Evolutionary conservation across 2,888 invertebrate genomes (phyloP).

Genomic region (Phengaris arion): DNA sequence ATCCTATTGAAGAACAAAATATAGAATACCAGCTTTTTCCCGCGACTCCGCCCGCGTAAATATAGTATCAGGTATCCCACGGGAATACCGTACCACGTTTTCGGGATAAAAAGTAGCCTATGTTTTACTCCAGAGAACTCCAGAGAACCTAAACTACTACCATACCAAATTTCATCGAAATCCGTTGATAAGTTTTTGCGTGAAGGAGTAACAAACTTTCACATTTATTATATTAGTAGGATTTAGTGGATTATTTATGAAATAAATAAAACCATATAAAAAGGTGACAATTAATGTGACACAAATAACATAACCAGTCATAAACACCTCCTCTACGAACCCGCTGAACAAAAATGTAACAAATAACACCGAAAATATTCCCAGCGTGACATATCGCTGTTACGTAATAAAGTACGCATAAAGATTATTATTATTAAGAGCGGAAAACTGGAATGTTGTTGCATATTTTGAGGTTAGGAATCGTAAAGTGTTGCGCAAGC

Average conservation of each 20-base stretch:
- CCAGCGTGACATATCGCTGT: not conserved
- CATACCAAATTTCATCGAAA: too few species aligned
- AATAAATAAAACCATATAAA: not conserved
- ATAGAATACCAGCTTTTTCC: not conserved
- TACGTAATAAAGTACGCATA: not conserved
- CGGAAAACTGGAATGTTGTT: not conserved
- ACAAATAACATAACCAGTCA: not conserved
- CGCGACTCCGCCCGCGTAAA: too few species aligned
- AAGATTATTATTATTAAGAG: not conserved
- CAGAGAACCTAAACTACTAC: too few species aligned
- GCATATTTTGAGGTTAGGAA: not conserved
- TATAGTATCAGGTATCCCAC: too few species aligned
- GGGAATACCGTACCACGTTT: too few species aligned
- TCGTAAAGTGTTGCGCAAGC: not conserved
- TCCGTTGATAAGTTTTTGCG: too few species aligned
- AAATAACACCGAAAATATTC: conserved; percentile 16
- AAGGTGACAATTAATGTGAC: not conserved
- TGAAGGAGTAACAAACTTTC: too few species aligned
- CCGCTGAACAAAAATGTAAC: not conserved
- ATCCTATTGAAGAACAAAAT: too few species aligned
- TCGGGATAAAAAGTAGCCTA: too few species aligned
- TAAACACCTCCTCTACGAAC: conserved; percentile 7
- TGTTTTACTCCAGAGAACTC: too few species aligned
- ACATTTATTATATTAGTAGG: too few species aligned
- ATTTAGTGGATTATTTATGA: too few species aligned